A percentile compares a stretch with the other conserved stretches of the same genome.
Conservation (phyloP, 2,113 vertebrate genomes). For the Perccottus glenii region DNA sequence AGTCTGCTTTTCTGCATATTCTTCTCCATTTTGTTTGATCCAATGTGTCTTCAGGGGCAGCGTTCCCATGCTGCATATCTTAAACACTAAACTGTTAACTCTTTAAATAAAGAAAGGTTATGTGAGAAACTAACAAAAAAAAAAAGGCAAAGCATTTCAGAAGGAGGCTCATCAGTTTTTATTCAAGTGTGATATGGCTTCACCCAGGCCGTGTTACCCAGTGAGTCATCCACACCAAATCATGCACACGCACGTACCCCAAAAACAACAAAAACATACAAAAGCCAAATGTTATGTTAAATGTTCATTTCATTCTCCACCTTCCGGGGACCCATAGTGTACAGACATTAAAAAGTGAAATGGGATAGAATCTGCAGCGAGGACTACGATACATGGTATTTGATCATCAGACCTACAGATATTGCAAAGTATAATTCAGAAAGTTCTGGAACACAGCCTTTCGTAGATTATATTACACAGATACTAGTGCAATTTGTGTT, state of each 20-base stretch:
- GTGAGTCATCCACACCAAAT: constrained; percentile 74
- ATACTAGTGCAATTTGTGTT: constrained; percentile 70
- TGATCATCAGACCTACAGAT: constrained; percentile 71
- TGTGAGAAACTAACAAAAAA: not conserved
- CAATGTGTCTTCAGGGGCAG: no score
- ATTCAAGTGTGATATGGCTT: constrained; percentile 78
- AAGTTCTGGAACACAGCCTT: constrained; percentile 51
- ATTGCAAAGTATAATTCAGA: constrained; percentile 62
- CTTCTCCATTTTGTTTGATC: no score
- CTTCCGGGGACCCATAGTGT: constrained; percentile 40
- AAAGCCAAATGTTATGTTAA: constrained; percentile 58
- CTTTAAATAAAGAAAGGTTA: not conserved
- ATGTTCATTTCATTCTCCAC: constrained; percentile 57
- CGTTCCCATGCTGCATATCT: no score
- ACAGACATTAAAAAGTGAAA: constrained; percentile 61
- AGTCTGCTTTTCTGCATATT: no score
- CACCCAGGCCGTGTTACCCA: constrained; percentile 60
- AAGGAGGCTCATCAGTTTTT: constrained; percentile 76
- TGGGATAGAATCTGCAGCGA: constrained; percentile 47
- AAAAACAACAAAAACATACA: constrained; percentile 44
- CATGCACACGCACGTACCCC: constrained; percentile 70
- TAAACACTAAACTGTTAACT: not conserved
- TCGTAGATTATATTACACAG: constrained; percentile 58
- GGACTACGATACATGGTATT: constrained; percentile 61
- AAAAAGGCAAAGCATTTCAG: constrained; percentile 55